These are phyloP conservation scores for Serilophus lunatus DNA, from an alignment of 2,113 vertebrate species.

Conservation along the genomic window DNA sequence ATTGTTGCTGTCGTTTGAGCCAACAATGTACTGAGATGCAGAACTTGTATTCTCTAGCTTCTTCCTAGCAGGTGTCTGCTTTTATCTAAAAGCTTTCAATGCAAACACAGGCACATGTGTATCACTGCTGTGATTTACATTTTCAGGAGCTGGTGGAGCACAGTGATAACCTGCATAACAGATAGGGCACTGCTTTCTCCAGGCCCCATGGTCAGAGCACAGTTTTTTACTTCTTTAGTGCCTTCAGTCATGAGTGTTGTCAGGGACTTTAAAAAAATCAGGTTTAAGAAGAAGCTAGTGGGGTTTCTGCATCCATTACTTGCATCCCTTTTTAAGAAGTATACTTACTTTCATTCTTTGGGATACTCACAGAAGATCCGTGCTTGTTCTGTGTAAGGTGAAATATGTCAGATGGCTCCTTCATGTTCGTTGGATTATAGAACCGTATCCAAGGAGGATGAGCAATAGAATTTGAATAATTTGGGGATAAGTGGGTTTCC, in stretches of 20 bases:
- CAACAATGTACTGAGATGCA: too few species aligned
- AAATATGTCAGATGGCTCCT: not conserved
- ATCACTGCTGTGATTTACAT: accelerated
- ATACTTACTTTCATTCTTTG: not conserved
- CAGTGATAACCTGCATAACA: not conserved
- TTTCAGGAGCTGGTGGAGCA: not conserved
- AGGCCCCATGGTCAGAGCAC: not conserved
- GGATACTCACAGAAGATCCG: not conserved
- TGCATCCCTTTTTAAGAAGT: not conserved
- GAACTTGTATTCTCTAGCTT: not conserved
- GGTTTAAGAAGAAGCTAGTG: not conserved
- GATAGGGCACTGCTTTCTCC: not conserved
- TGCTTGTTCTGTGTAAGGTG: accelerated
- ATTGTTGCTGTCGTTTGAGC: too few species aligned
- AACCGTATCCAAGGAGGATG: not conserved
- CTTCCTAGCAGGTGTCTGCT: not conserved
- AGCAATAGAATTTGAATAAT: not conserved
- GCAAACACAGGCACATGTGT: not conserved
- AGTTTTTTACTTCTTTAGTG: not conserved
- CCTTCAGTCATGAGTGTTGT: not conserved
- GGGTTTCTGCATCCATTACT: not conserved
- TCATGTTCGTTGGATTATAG: not conserved
- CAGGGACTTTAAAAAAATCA: not conserved
- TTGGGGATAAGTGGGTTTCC: not conserved
- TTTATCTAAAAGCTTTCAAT: not conserved